Evolutionary conservation across 1,140 invertebrate genomes (phyloP), one percentile per base, ranked within the genome.

Genomic region (Episyrphus balteatus): DNA sequence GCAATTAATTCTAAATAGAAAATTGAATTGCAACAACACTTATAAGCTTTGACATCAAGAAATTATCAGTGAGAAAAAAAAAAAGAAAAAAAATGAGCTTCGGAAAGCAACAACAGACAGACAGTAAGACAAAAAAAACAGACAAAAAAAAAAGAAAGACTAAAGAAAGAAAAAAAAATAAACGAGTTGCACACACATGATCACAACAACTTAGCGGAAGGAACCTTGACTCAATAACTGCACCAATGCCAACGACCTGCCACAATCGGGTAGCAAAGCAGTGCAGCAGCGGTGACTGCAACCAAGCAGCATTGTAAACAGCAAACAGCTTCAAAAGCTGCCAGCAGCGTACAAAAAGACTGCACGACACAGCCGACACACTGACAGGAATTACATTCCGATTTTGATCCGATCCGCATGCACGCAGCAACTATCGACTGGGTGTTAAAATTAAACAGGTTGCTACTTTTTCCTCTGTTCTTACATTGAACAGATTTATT

Each of bases 201-300:
- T 42, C 17, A 14, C 8, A 47, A 48, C 42, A 46, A 50, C 50
- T 44, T 55, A 49, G 51, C 61, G 63, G 62, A 66, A 66, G 55
- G 54, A 57, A 63, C 63, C 62, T 66, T 66, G 61, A 66, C 57
- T 66, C 51, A 62, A 62, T 61, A 59, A 59, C 53, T 55, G 57
- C 52, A 56, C 57, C 62, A 66, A 66, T 65, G 62, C 62, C 62
- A 66, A 66, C 62, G 62, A 66, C 62, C 62, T 62, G 62, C 52
- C 56, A 41, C 49, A 26, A 26, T 26, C 21, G 21, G 21, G 21
- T 26, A 52, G 50, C 54, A 49, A 53, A 31, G 40, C 11, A 3
- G n/a, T 3, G 3, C 40, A 12, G 40, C 40, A 37, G 13, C 36
- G n/a, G n/a, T n/a, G n/a, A n/a, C n/a, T n/a, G n/a, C 15, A 14